Percentiles rank a stretch among this genome's conserved stretches.
Evolutionary conservation across 2,113 vertebrate genomes (phyloP).

Genomic region (Bufo bufo): DNA sequence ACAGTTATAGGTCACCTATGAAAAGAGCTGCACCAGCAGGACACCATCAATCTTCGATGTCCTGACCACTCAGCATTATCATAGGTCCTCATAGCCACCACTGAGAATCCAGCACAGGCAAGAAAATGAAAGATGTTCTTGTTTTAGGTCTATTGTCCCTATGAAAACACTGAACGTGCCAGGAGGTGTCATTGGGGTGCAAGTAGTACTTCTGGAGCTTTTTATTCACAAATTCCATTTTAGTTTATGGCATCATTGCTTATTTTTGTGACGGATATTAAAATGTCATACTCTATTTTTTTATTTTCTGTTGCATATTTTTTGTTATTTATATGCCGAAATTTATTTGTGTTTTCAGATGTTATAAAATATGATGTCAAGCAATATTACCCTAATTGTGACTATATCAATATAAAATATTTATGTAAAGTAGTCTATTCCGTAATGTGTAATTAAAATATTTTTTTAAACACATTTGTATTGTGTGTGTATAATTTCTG

Average conservation of each 20-base stretch:
- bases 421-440: not conserved
- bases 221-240: not conserved
- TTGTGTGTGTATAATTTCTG: not conserved
- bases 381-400: constrained; percentile 35
- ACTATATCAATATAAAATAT: constrained; percentile 13
- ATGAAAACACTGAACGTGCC: not conserved
- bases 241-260: not conserved
- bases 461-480: constrained; percentile 22
- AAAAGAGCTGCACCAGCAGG: not conserved
- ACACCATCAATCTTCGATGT: not conserved
- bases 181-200: not conserved
- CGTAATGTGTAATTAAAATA: constrained; percentile 31
- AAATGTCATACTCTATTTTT: constrained; percentile 10
- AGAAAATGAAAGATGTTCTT: too few relatives aligned
- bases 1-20: not conserved
- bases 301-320: constrained; percentile 12
- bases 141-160: too few relatives aligned
- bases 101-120: too few relatives aligned
- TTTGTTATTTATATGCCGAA: constrained; percentile 31
- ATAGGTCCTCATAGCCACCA: not conserved
- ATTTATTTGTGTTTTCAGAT: constrained; percentile 13
- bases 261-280: constrained; percentile 5
- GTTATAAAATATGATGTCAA: not conserved
- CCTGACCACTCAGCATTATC: not conserved
- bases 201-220: not conserved